Conservation (phyloP, 1,140 invertebrate genomes). For the Grapholita molesta region DNA sequence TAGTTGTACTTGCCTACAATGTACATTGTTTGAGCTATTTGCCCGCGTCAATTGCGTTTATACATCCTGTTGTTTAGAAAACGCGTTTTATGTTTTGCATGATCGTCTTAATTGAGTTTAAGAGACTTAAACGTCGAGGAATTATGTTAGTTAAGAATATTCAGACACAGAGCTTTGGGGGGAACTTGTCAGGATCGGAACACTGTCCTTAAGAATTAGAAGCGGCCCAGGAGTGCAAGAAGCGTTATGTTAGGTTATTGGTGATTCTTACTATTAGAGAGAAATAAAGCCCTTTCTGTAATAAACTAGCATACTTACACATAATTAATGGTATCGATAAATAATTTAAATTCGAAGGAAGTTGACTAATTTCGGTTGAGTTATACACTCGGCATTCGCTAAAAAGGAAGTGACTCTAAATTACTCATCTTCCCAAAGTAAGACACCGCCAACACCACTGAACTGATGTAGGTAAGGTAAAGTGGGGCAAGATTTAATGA, state of each 20-base stretch:
- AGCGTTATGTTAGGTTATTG: no score
- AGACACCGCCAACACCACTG: neutral
- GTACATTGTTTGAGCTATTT: neutral
- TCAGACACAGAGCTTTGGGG: neutral
- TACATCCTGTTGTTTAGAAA: neutral
- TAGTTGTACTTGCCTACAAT: neutral
- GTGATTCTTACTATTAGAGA: no score
- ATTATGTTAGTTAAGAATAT: neutral
- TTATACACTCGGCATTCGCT: neutral
- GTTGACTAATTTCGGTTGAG: slow-evolving; percentile 1
- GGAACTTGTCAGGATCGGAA: no score
- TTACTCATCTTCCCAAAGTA: neutral
- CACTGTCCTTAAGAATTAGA: no score
- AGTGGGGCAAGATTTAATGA: no score
- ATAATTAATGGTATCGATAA: neutral
- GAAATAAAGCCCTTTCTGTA: no score
- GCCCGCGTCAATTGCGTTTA: neutral
- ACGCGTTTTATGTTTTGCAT: neutral
- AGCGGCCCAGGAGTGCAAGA: no score
- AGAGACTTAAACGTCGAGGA: neutral
- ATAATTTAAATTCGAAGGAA: neutral
- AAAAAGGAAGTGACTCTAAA: slow-evolving; percentile 3
- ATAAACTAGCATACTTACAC: no score
- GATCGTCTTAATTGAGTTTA: neutral
- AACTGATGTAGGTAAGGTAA: no score